Percentiles rank a stretch among this genome's conserved stretches.
phyloP scores from a whole-genome alignment of 2,113 vertebrate genomes.

The Microtus richardsoni region DNA sequence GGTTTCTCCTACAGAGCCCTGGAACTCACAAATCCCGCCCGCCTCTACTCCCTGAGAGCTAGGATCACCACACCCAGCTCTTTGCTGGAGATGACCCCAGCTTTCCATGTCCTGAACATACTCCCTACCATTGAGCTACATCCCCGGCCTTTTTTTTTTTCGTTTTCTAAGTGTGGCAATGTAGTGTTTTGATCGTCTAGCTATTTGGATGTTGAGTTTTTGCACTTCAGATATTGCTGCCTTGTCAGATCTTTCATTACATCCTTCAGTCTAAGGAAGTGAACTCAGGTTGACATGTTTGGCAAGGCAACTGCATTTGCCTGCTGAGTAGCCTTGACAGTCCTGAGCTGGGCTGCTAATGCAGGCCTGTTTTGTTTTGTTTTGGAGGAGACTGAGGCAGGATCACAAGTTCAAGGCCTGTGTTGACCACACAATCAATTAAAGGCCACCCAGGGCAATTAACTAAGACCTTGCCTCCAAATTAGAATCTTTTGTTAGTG shows the following conservation, averaged over 20 bases:
- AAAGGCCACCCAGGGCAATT: neutral
- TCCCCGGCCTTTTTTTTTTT: neutral
- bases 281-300: neutral
- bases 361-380: neutral
- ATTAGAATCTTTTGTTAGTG: neutral
- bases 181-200: neutral
- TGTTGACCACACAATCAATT: neutral
- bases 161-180: neutral
- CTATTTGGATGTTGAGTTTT: constrained; percentile 4
- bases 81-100: neutral
- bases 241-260: neutral
- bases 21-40: too few species aligned
- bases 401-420: neutral
- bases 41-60: too few species aligned
- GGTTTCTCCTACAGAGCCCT: too few species aligned
- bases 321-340: neutral
- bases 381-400: neutral
- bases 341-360: neutral
- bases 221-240: neutral
- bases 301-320: neutral
- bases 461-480: neutral
- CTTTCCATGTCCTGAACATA: neutral
- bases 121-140: neutral
- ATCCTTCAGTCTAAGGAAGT: neutral
- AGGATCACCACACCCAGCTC: neutral